Evolutionary conservation across 2,888 invertebrate genomes (phyloP), one percentile per base, ranked within the genome.

Genomic region (Calameuta pallipes): DNA sequence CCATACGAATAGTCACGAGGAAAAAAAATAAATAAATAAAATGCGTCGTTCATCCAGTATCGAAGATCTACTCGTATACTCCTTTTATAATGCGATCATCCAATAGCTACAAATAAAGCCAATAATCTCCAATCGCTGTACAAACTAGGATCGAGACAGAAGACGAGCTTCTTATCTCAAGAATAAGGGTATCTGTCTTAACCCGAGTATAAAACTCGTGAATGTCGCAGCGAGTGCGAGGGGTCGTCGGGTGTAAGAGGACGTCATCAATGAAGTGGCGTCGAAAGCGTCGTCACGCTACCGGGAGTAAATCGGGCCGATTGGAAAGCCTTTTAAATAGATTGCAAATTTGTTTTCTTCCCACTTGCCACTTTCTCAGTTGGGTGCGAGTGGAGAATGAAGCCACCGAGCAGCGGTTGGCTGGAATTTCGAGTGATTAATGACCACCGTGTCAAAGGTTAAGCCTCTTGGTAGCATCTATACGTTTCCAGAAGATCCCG

Each of bases 361-460:
- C 74, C 79, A 75, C 75, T 81, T 77, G 80, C 78, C 69, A 77
- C 75, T n/a, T 69, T 79, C 79, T 80, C 75, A 75, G 76, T 76
- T 69, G 56, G 56, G 81, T 80, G 79, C 78, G 80, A 80, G 76
- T 79, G 77, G 78, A 80, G 85, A 82, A 83, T 83, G 83, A 87
- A 87, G 84, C 84, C 82, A 83, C 83, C 83, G 83, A 82, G 83
- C 81, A 83, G 82, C 56, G 56, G 56, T 56, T 56, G 23, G 75
- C 71, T 75, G 81, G 82, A 83, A 81, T 81, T 81, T 82, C 83
- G 85, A 80, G 89, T 90, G 90, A 90, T 90, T 90, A 90, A 90
- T 90, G 89, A 89, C 83, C 85, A 78, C 81, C 81, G 83, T 83
- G 86, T 86, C 85, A 83, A 82, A 83, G 86, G 85, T 87, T 85